A percentile compares a stretch with the other conserved stretches of the same genome.
phyloP scores from a whole-genome alignment of 1,140 invertebrate species.

The Leptopilina boulardi region DNA sequence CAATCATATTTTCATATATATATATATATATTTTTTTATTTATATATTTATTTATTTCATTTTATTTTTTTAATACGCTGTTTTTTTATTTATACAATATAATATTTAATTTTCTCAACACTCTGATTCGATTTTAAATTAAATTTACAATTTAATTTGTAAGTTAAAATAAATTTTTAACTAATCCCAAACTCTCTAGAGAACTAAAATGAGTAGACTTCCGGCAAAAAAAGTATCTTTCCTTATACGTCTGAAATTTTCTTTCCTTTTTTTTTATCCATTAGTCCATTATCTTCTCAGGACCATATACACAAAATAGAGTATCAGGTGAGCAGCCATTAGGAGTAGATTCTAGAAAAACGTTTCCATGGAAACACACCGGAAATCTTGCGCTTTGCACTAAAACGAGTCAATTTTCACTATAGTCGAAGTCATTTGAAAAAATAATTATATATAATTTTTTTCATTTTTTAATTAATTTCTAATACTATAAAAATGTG shows the following conservation, averaged over 20 bases:
- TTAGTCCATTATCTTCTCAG: conserved; percentile 16
- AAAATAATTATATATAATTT: no score
- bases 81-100: no score
- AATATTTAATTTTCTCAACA: no score
- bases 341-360: not conserved
- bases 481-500: no score
- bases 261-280: not conserved
- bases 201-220: not conserved
- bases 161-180: not conserved
- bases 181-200: no score
- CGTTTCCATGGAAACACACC: not conserved
- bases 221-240: not conserved
- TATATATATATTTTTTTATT: no score
- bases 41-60: no score
- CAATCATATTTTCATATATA: no score
- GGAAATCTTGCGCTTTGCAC: conserved; percentile 9
- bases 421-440: not conserved
- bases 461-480: no score
- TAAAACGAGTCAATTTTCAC: conserved; percentile 8
- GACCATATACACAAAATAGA: conserved; percentile 2
- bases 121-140: not conserved
- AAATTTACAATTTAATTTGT: not conserved
- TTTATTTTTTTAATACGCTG: no score
- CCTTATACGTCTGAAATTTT: not conserved
- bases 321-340: not conserved